Evolutionary conservation across 2,113 vertebrate genomes (phyloP).

Genomic region (Macroglossus sobrinus): DNA sequence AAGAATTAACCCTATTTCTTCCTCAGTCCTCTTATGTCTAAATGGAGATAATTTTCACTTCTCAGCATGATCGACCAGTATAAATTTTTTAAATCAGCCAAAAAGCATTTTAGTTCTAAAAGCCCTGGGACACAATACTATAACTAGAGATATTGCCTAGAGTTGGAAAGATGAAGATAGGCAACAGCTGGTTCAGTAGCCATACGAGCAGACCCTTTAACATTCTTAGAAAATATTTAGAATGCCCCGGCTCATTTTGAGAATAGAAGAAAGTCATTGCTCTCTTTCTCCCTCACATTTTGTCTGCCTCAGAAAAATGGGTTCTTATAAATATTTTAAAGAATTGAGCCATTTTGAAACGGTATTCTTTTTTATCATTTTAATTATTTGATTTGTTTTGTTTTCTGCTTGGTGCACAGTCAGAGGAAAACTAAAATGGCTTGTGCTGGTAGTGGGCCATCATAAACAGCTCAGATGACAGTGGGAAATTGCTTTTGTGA

Average conservation of each 20-base stretch:
- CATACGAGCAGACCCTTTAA: background rate
- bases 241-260: background rate
- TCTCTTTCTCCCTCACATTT: background rate
- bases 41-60: background rate
- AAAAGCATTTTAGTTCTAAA: background rate
- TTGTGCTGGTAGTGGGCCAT: slow-evolving; percentile 46
- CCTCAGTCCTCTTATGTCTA: background rate
- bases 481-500: slow-evolving; percentile 72
- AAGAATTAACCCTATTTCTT: slow-evolving; percentile 57
- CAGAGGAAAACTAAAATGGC: slow-evolving; percentile 58
- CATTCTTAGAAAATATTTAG: background rate
- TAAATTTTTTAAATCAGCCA: slow-evolving; percentile 25
- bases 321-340: slow-evolving; percentile 48
- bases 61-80: background rate
- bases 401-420: slow-evolving; percentile 63
- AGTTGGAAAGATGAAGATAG: background rate
- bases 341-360: slow-evolving; percentile 9
- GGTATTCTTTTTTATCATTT: slow-evolving; percentile 40
- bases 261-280: background rate
- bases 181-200: background rate
- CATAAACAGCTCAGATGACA: slow-evolving; percentile 63
- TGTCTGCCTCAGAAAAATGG: background rate
- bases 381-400: slow-evolving; percentile 75
- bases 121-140: background rate
- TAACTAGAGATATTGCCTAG: background rate